Evolutionary conservation across 2,888 invertebrate species (phyloP), one percentile per base, ranked within the genome.

Genomic region (Philhelius pedissequus): DNA sequence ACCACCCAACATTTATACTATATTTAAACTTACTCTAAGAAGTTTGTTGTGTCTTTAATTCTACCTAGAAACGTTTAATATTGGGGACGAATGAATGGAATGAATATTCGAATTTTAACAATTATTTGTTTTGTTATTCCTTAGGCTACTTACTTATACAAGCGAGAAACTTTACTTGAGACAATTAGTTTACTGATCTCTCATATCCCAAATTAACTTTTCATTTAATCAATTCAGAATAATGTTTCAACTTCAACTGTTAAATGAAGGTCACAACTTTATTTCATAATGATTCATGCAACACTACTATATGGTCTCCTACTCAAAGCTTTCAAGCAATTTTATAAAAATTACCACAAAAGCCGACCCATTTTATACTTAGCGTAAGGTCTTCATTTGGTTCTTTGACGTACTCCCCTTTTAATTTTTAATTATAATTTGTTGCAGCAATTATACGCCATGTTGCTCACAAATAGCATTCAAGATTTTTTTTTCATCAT

Each of bases 371-470:
- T 80, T 80, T 80, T 27, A 45, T 68, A 22, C 27, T 73, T 18
- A 11, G n/a, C 4, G 32, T 13, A 11, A 22, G 35, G 27, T 38
- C 40, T 69, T 38, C 62, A 54, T 69, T 22, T 35, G 43, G 22
- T 66, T 43, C 79, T 84, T 84, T 84, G 84, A 84, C 75, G 56
- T 75, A 13, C 56, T 84, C 62, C 58, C 52, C 68, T 84, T 84
- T 84, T 62, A 84, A 75, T 84, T 84, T 82, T 80, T 84, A 80
- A 84, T 80, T 80, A 84, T 75, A 84, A 84, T 79, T 84, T 80
- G 84, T 80, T 75, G 52, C 80, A 80, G 84, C 80, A 84, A 84
- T 84, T 84, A 76, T 71, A 52, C 58, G 68, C 71, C 70, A 71
- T 80, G 56, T 75, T 74, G 50, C 83, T 76, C 43, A 18, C 70